phyloP scores from a whole-genome alignment of 2,113 vertebrate species.

The Corydoras maculifer region DNA sequence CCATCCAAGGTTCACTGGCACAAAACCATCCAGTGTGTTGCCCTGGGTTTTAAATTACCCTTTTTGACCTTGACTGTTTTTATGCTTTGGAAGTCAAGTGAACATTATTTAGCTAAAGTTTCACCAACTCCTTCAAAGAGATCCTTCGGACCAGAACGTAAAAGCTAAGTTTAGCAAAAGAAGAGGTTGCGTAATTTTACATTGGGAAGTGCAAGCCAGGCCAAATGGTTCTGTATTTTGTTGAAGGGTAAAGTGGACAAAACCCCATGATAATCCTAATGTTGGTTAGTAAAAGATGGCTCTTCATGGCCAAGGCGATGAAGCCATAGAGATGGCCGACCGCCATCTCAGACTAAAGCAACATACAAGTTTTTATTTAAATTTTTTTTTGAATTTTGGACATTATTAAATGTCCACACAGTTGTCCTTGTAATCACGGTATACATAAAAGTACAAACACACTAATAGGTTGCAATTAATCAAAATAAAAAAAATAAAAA shows the following conservation, averaged over 20 bases:
- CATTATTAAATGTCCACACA: too few species aligned
- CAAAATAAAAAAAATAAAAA: background rate
- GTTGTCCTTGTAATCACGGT: too few species aligned
- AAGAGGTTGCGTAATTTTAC: background rate
- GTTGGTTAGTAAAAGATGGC: background rate
- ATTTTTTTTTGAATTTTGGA: too few species aligned
- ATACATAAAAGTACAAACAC: too few species aligned
- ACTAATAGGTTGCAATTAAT: too few species aligned
- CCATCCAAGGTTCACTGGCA: conserved; percentile 53
- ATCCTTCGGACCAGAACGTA: conserved; percentile 20
- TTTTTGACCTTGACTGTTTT: conserved; percentile 50
- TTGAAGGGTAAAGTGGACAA: background rate
- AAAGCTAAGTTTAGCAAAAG: conserved; percentile 35
- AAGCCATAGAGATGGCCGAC: too few species aligned
- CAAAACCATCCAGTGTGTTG: conserved; percentile 45
- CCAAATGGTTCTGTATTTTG: background rate
- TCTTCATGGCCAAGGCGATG: too few species aligned
- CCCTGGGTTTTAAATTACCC: conserved; percentile 48
- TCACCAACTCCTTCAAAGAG: conserved; percentile 48
- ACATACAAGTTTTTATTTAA: too few species aligned
- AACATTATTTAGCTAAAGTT: conserved; percentile 53
- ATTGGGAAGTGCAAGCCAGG: background rate
- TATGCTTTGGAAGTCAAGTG: conserved; percentile 24
- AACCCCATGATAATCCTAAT: background rate
- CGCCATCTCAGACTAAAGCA: too few species aligned